Conservation (phyloP, 2,888 invertebrate species). For the Ommatoiulus sabulosus region DNA sequence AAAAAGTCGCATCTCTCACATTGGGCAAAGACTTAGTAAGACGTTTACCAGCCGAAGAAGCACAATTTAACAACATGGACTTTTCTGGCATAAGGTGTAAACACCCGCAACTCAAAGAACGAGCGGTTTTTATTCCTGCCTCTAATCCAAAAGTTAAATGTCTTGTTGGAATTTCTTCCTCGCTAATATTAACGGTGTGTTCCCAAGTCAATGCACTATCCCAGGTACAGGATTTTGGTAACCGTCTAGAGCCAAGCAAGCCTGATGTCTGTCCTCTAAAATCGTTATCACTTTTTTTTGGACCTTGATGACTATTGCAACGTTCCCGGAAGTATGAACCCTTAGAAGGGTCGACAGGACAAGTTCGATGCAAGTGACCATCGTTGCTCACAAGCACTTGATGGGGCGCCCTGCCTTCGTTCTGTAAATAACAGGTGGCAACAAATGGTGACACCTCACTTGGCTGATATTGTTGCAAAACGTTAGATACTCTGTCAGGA, state of each 20-base stretch:
- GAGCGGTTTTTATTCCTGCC: not conserved
- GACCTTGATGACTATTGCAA: not conserved
- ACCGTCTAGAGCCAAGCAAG: not conserved
- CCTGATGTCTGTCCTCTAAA: not conserved
- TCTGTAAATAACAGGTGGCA: conserved; percentile 1
- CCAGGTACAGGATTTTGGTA: conserved; percentile 6
- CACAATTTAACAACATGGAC: not conserved
- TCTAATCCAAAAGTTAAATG: not conserved
- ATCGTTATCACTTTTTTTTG: not conserved
- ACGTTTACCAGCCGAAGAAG: not conserved
- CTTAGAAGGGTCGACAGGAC: conserved; percentile 6
- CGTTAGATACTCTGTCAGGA: not conserved
- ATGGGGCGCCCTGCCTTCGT: not conserved
- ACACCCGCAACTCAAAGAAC: not conserved
- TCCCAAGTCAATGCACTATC: conserved; percentile 16
- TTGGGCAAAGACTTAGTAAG: not conserved
- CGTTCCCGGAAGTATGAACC: not conserved
- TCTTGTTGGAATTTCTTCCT: not conserved
- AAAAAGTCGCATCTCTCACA: not conserved
- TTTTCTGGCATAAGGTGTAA: not conserved
- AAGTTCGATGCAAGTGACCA: conserved; percentile 2
- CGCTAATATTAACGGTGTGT: not conserved
- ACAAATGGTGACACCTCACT: not conserved
- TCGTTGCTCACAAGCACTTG: not conserved
- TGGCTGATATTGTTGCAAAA: not conserved